These are phyloP conservation scores for Acrocephalus kingi DNA, from an alignment of 2,113 vertebrate genomes.

Conservation along the genomic window DNA sequence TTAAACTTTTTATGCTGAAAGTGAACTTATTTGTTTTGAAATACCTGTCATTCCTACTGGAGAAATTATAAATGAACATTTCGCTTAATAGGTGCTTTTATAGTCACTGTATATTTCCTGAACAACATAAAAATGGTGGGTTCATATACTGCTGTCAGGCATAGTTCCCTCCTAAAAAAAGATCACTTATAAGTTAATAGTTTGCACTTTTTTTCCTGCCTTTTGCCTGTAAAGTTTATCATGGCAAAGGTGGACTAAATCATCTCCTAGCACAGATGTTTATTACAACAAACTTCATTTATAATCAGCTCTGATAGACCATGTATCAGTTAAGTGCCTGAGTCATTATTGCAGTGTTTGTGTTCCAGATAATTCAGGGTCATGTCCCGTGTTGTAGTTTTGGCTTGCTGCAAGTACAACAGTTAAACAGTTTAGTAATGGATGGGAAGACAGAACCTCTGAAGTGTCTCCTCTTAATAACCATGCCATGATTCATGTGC, in stretches of 20 bases:
- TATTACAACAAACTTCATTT: background rate
- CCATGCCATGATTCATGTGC: background rate
- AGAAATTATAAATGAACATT: background rate
- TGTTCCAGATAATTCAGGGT: background rate
- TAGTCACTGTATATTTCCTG: background rate
- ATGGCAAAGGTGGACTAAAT: background rate
- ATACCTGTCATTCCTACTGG: background rate
- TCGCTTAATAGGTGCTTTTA: background rate
- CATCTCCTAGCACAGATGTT: background rate
- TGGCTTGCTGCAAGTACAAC: background rate
- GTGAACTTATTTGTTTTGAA: background rate
- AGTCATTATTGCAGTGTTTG: background rate
- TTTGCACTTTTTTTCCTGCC: background rate
- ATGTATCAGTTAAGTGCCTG: background rate
- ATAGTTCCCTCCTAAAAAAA: background rate
- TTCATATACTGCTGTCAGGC: background rate
- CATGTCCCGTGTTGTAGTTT: background rate
- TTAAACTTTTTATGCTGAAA: background rate
- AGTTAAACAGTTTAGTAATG: background rate
- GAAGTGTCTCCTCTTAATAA: background rate
- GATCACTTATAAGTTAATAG: background rate
- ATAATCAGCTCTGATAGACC: background rate
- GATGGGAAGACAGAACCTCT: background rate
- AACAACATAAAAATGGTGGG: background rate
- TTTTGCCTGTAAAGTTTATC: background rate